Evolutionary conservation across 35 echinoderm and acorn worm genomes (phyloP).

Genomic region (Apostichopus parvimensis): DNA sequence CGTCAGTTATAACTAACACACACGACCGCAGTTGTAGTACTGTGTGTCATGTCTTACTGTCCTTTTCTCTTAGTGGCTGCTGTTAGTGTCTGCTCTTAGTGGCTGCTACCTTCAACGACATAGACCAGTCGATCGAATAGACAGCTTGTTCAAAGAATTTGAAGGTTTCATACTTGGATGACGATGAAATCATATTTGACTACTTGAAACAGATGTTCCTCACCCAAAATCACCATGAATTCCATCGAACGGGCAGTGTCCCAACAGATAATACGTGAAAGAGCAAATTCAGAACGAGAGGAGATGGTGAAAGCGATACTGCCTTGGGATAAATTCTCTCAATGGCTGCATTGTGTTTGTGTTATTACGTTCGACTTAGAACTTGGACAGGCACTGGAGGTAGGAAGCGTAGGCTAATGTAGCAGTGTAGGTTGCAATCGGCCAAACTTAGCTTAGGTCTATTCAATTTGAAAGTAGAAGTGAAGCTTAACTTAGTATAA

Average conservation of each 20-base stretch:
- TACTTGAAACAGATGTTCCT: not conserved
- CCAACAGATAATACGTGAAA: conserved; percentile 35
- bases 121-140: too few species aligned
- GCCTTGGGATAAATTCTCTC: conserved; percentile 94
- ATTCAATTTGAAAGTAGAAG: not conserved
- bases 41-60: too few species aligned
- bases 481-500: not conserved
- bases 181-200: not conserved
- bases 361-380: conserved; percentile 98
- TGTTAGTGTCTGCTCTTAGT: too few species aligned
- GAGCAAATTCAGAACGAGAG: conserved; percentile 39
- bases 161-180: not conserved
- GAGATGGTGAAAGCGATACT: conserved; percentile 69
- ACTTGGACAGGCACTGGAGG: conserved; percentile 96
- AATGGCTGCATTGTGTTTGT: conserved; percentile 95
- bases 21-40: too few species aligned
- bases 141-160: not conserved
- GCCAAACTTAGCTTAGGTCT: too few species aligned
- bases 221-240: conserved; percentile 11
- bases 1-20: too few species aligned
- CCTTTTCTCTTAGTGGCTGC: too few species aligned
- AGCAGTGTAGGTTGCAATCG: not conserved
- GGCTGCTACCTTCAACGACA: too few species aligned
- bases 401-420: conserved; percentile 15
- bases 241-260: conserved; percentile 25